A percentile compares a stretch with the other conserved stretches of the same genome.
Conservation (phyloP, 2,113 vertebrate species). For the Paratilapia polleni region DNA sequence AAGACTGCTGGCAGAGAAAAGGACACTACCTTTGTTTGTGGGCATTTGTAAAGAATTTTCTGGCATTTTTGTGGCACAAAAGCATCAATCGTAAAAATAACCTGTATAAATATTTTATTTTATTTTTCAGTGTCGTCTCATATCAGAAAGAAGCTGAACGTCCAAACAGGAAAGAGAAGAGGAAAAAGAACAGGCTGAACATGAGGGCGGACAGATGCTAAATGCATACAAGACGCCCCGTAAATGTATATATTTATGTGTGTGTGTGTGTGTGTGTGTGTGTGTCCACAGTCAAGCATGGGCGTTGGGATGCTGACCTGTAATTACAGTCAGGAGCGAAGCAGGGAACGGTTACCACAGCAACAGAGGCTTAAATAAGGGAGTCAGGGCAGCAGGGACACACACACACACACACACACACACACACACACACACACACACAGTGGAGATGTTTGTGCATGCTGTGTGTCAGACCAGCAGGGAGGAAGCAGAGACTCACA, state of each 20-base stretch:
- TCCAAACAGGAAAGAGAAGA: not conserved
- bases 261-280: slow-evolving; percentile 16
- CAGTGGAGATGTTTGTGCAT: not conserved
- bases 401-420: slow-evolving; percentile 7
- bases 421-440: not conserved
- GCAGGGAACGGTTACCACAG: slow-evolving; percentile 71
- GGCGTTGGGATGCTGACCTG: slow-evolving; percentile 68
- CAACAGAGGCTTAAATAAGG: slow-evolving; percentile 71
- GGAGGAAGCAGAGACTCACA: slow-evolving; percentile 82
- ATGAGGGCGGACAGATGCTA: slow-evolving; percentile 5
- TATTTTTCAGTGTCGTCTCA: no score
- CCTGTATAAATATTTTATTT: not conserved
- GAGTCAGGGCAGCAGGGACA: slow-evolving; percentile 20
- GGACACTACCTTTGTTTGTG: no score
- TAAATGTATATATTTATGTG: not conserved
- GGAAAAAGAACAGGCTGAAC: not conserved
- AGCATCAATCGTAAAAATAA: not conserved
- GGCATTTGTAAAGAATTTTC: no score
- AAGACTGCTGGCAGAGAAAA: no score
- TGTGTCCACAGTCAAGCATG: slow-evolving; percentile 23
- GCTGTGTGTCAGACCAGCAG: not conserved
- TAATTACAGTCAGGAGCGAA: slow-evolving; percentile 74
- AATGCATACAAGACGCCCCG: not conserved
- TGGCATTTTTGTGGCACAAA: not conserved
- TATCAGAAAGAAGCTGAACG: not conserved